These are phyloP conservation scores for Drosophila rhopaloa DNA, from an alignment of 1,140 invertebrate species.

Conservation along the genomic window DNA sequence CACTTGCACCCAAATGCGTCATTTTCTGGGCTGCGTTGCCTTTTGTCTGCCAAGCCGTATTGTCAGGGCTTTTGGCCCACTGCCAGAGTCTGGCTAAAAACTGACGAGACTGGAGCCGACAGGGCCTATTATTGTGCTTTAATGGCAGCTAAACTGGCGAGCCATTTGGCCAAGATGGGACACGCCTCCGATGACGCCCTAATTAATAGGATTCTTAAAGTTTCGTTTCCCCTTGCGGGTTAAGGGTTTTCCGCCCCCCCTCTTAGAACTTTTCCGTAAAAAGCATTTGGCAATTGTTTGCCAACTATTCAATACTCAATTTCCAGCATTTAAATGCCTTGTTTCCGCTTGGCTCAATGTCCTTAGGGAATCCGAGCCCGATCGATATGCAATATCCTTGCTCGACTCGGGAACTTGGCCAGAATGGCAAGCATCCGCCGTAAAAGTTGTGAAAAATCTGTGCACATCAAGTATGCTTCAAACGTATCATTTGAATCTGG, in stretches of 20 bases:
- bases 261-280: slow-evolving; percentile 3
- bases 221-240: not conserved
- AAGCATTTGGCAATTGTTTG: slow-evolving; percentile 30
- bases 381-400: slow-evolving; percentile 49
- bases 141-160: slow-evolving; percentile 71
- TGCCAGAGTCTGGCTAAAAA: slow-evolving; percentile 47
- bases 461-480: slow-evolving; percentile 53
- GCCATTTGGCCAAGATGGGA: slow-evolving; percentile 43
- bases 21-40: slow-evolving; percentile 65
- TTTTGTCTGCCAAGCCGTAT: slow-evolving; percentile 65
- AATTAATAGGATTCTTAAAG: slow-evolving; percentile 66
- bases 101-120: slow-evolving; percentile 26
- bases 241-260: slow-evolving; percentile 2
- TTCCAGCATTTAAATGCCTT: slow-evolving; percentile 53
- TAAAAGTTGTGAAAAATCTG: slow-evolving; percentile 62
- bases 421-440: slow-evolving; percentile 45
- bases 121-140: slow-evolving; percentile 67
- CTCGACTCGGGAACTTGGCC: slow-evolving; percentile 23
- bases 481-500: slow-evolving; percentile 64
- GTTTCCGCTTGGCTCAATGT: slow-evolving; percentile 33
- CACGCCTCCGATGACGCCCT: slow-evolving; percentile 49
- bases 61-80: slow-evolving; percentile 70
- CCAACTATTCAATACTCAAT: slow-evolving; percentile 56
- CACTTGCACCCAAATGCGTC: slow-evolving; percentile 81
- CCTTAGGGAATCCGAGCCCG: slow-evolving; percentile 16